phyloP scores from a whole-genome alignment of 2,113 vertebrate species.

The Chascanopsetta lugubris region DNA sequence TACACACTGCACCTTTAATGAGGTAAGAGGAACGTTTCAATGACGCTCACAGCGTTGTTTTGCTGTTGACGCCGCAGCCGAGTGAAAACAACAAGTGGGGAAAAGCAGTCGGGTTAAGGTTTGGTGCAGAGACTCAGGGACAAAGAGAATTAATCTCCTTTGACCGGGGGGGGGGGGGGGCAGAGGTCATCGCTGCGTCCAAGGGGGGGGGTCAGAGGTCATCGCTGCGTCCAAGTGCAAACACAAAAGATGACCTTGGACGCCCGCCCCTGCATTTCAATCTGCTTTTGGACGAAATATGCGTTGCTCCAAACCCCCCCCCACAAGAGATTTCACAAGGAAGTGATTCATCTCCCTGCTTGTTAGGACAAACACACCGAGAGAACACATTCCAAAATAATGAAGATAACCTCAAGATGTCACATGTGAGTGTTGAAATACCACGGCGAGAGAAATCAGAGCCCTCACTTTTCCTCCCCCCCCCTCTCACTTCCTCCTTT shows the following conservation, averaged over 20 bases:
- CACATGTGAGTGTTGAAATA: slow-evolving; percentile 20
- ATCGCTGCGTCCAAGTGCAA: slow-evolving; percentile 34
- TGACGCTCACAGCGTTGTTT: slow-evolving; percentile 11
- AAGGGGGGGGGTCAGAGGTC: slow-evolving; percentile 53
- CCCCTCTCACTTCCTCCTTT: not conserved
- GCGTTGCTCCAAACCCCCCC: slow-evolving; percentile 49
- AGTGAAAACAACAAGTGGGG: slow-evolving; percentile 22
- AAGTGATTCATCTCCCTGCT: slow-evolving; percentile 68
- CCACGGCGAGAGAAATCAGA: not conserved
- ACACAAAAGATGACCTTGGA: slow-evolving; percentile 66
- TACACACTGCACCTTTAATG: too few relatives aligned
- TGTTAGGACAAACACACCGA: slow-evolving; percentile 61
- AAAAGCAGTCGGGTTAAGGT: slow-evolving; percentile 32
- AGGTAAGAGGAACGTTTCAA: slow-evolving; percentile 31
- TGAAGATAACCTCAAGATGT: slow-evolving; percentile 51
- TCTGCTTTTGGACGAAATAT: slow-evolving; percentile 43
- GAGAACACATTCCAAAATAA: slow-evolving; percentile 58
- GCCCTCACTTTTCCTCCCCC: not conserved
- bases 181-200: slow-evolving; percentile 45
- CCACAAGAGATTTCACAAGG: slow-evolving; percentile 58
- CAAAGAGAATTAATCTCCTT: slow-evolving; percentile 42
- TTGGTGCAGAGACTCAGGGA: slow-evolving; percentile 14
- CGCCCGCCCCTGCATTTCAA: slow-evolving; percentile 39
- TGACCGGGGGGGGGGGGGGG: slow-evolving; percentile 48
- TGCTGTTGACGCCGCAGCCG: slow-evolving; percentile 14